A percentile compares a stretch with the other conserved stretches of the same genome.
These are phyloP conservation scores for Pitangus sulphuratus DNA, from an alignment of 2,797 vertebrate species.

Conservation along the genomic window DNA sequence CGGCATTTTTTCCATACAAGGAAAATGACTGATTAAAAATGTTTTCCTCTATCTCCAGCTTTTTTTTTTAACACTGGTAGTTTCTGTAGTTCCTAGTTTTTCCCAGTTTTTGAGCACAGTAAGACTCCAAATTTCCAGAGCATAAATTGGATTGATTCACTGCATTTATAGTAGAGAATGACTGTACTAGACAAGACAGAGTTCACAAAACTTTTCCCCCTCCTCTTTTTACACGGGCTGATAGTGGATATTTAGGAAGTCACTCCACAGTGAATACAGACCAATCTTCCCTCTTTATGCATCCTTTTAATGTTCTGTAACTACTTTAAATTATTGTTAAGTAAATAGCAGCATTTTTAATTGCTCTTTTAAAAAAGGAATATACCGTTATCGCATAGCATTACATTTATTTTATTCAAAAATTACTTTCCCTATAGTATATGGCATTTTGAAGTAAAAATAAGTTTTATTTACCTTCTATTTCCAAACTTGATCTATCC, in stretches of 20 bases:
- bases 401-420: not conserved
- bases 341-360: not conserved
- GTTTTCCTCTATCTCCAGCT: not conserved
- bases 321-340: not conserved
- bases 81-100: not conserved
- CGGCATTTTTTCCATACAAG: not conserved
- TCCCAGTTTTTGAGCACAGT: not conserved
- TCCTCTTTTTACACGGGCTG: not conserved
- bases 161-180: not conserved
- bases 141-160: not conserved
- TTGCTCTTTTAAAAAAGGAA: not conserved
- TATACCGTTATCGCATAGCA: not conserved
- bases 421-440: not conserved
- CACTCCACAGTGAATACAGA: not conserved
- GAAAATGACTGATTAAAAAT: not conserved
- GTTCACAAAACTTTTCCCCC: not conserved
- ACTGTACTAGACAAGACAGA: not conserved
- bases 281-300: not conserved
- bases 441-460: not conserved
- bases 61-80: not conserved
- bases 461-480: slow-evolving; percentile 62
- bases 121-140: not conserved
- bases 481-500: not conserved
- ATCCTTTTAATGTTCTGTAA: not conserved
- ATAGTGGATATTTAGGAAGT: not conserved